These are phyloP conservation scores for Trematomus bernacchii DNA, from an alignment of 2,797 vertebrate genomes.

Conservation along the genomic window DNA sequence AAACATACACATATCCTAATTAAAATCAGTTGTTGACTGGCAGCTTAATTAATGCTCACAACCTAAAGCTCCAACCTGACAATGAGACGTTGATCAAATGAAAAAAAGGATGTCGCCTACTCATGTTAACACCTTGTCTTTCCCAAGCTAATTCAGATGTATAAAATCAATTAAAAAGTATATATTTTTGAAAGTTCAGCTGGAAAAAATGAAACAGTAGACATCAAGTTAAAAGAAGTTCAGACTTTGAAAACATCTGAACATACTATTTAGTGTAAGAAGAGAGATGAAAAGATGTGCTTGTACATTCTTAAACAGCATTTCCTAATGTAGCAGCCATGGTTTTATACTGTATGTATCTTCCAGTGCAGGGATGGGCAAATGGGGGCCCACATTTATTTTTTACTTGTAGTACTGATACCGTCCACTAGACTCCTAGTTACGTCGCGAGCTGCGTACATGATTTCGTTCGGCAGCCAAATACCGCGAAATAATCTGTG, in stretches of 20 bases:
- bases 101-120: neutral
- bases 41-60: constrained; percentile 39
- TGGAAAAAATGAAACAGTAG: neutral
- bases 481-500: no score
- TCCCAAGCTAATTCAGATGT: neutral
- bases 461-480: no score
- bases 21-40: constrained; percentile 19
- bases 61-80: constrained; percentile 14
- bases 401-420: no score
- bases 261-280: constrained; percentile 5
- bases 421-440: no score
- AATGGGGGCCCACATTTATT: no score
- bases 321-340: neutral
- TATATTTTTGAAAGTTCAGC: neutral
- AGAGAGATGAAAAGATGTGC: neutral
- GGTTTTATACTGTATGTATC: neutral
- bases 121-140: neutral
- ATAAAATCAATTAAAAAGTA: neutral
- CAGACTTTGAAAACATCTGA: neutral
- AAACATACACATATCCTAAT: neutral
- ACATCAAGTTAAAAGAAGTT: neutral
- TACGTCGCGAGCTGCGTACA: no score
- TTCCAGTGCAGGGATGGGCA: neutral
- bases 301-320: neutral
- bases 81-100: constrained; percentile 17